These are phyloP conservation scores for Aphidius ervi DNA, from an alignment of 1,140 invertebrate genomes.

Conservation along the genomic window DNA sequence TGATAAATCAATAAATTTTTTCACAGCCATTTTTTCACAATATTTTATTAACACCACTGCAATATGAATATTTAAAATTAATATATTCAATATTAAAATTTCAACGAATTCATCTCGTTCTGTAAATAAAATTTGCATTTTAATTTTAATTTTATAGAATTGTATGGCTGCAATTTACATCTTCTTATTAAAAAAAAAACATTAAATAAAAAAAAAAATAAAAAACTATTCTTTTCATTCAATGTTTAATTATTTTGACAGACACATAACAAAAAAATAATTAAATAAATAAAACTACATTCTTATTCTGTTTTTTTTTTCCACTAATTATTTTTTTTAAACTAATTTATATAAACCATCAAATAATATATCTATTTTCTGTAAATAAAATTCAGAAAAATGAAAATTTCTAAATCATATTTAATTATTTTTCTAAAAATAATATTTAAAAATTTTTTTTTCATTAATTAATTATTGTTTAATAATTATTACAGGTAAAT, in stretches of 20 bases:
- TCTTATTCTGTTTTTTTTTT: neutral
- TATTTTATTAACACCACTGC: no score
- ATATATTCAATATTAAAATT: no score
- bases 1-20: no score
- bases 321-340: neutral
- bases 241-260: neutral
- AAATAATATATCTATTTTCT: neutral
- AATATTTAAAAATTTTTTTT: slow-evolving; percentile 11
- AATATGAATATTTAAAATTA: no score
- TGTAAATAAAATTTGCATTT: no score
- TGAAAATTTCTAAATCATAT: slow-evolving; percentile 10
- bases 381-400: slow-evolving; percentile 14
- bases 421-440: slow-evolving; percentile 2
- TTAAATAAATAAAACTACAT: neutral
- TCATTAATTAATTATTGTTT: slow-evolving; percentile 7
- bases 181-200: slow-evolving; percentile 23
- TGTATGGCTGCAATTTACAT: neutral
- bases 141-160: no score
- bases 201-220: neutral
- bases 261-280: slow-evolving; percentile 20
- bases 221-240: neutral
- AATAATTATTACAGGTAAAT: slow-evolving; percentile 47
- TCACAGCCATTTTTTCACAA: no score
- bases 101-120: no score
- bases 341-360: neutral